phyloP scores from a whole-genome alignment of 2,888 invertebrate species.

The Pasiphila rectangulata region DNA sequence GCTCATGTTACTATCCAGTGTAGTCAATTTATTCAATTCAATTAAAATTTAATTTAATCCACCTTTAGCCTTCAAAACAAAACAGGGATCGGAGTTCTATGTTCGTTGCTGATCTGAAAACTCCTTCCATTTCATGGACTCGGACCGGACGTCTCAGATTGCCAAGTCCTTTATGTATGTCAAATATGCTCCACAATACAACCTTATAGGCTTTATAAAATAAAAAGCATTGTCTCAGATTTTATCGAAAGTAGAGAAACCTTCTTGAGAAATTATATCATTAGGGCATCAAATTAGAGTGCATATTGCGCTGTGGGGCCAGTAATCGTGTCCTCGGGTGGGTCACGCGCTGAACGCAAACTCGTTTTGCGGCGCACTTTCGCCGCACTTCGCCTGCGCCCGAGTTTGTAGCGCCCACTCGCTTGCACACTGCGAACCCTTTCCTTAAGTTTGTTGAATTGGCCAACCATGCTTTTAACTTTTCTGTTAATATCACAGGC shows the following conservation, averaged over 20 bases:
- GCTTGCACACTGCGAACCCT: constrained; percentile 52
- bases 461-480: constrained; percentile 4
- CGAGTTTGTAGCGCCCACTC: constrained; percentile 56
- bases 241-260: constrained; percentile 26
- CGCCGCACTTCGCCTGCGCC: constrained; percentile 68
- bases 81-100: too few relatives aligned
- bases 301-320: constrained; percentile 51
- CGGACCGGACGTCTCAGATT: constrained; percentile 10
- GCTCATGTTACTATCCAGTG: constrained; percentile 9
- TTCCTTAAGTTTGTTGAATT: constrained; percentile 25
- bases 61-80: too few relatives aligned
- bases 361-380: constrained; percentile 74
- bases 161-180: constrained; percentile 11
- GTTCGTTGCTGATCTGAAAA: neutral
- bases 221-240: constrained; percentile 29
- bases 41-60: neutral
- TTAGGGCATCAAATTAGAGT: constrained; percentile 38
- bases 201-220: constrained; percentile 26
- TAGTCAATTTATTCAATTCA: too few relatives aligned
- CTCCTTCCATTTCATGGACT: too few relatives aligned
- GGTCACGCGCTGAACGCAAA: constrained; percentile 75
- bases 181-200: too few relatives aligned
- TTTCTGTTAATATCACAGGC: constrained; percentile 2
- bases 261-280: constrained; percentile 36
- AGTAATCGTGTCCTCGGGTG: constrained; percentile 69